phyloP scores from a whole-genome alignment of 2,888 invertebrate genomes.

The Scaeva pyrastri region DNA sequence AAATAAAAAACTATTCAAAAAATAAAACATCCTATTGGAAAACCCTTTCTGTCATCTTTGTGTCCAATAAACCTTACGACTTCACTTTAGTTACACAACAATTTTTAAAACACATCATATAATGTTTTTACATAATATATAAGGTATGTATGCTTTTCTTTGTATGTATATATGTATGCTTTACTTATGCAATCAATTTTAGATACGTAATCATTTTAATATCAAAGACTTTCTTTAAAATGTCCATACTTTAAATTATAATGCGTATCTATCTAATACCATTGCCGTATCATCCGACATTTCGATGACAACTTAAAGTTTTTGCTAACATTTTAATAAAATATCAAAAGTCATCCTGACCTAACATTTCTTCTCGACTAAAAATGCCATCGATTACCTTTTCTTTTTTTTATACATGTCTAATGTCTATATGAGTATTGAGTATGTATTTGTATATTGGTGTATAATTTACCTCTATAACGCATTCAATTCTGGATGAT shows the following conservation, averaged over 20 bases:
- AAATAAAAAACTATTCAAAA: too few species aligned
- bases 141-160: too few species aligned
- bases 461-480: background rate
- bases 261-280: too few species aligned
- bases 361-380: constrained; percentile 5
- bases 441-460: background rate
- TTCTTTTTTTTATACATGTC: background rate
- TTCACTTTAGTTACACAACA: too few species aligned
- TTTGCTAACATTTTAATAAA: constrained; percentile 63
- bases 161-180: too few species aligned
- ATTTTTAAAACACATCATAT: too few species aligned
- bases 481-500: constrained; percentile 17
- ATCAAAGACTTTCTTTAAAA: background rate
- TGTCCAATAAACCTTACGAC: too few species aligned
- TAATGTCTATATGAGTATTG: background rate
- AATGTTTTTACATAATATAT: too few species aligned
- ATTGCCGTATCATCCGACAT: constrained; percentile 35
- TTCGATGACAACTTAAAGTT: constrained; percentile 41
- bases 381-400: constrained; percentile 41
- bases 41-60: too few species aligned
- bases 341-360: constrained; percentile 53
- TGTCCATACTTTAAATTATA: constrained; percentile 3
- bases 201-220: background rate
- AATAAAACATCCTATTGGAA: too few species aligned
- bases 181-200: background rate